These are phyloP conservation scores for Pecten maximus DNA, from an alignment of 2,888 invertebrate species.

Conservation along the genomic window DNA sequence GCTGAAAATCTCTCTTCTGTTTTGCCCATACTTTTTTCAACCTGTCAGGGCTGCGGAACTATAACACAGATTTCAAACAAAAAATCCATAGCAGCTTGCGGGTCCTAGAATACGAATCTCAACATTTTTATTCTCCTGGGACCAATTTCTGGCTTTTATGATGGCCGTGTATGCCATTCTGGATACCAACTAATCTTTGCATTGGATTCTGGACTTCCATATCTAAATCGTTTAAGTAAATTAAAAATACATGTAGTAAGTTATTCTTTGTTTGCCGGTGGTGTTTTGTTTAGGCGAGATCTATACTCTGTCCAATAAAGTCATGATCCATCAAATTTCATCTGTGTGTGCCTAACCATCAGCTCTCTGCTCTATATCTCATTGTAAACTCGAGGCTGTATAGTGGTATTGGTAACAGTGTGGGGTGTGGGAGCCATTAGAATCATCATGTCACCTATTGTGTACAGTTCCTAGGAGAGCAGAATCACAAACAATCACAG, in stretches of 20 bases:
- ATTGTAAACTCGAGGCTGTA: background rate
- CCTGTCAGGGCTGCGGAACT: conserved; percentile 17
- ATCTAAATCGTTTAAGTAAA: conserved; percentile 33
- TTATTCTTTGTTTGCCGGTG: conserved; percentile 5
- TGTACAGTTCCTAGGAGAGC: background rate
- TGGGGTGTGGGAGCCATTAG: background rate
- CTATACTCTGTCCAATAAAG: conserved; percentile 5
- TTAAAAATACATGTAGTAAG: conserved; percentile 33
- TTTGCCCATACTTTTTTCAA: background rate
- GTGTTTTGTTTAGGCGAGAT: conserved; percentile 11
- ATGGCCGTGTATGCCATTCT: conserved; percentile 22
- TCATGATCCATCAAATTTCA: background rate
- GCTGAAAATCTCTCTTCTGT: conserved; percentile 26
- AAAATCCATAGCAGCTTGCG: conserved; percentile 9
- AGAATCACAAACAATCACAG: background rate
- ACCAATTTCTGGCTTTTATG: conserved; percentile 20
- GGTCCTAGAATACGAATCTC: conserved; percentile 35
- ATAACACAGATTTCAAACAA: conserved; percentile 9
- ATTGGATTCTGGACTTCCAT: background rate
- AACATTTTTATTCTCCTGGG: background rate
- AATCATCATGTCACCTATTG: background rate
- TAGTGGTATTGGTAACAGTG: no score
- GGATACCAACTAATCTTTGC: background rate
- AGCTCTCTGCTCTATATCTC: background rate
- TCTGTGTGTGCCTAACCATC: background rate